A percentile compares a stretch with the other conserved stretches of the same genome.
Conservation (phyloP, 2,113 vertebrate genomes). For the Australoheros scitulus region DNA sequence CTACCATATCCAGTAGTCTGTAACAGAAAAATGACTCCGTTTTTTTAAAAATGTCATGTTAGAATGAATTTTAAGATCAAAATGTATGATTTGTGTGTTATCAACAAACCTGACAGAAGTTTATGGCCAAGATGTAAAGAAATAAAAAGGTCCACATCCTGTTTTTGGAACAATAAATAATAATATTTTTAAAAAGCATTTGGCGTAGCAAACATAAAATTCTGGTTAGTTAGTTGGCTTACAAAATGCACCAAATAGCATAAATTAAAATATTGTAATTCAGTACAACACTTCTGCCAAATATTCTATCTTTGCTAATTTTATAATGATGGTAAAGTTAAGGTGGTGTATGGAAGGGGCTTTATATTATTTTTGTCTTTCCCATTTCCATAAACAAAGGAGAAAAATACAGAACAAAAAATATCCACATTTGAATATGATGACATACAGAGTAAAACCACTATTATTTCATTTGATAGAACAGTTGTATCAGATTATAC, state of each 20-base stretch:
- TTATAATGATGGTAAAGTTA: background rate
- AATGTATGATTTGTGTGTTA: background rate
- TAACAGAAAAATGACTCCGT: background rate
- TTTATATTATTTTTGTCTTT: background rate
- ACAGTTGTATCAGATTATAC: background rate
- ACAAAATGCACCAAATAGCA: background rate
- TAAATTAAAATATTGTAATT: background rate
- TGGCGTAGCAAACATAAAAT: background rate
- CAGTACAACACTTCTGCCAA: background rate
- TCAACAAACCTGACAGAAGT: slow-evolving; percentile 40
- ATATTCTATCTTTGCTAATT: fast-evolving
- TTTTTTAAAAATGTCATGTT: background rate
- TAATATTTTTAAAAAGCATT: background rate
- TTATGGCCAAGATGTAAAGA: slow-evolving; percentile 31
- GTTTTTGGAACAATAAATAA: slow-evolving; percentile 15
- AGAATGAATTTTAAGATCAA: background rate
- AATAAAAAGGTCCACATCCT: slow-evolving; percentile 53
- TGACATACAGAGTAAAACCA: background rate
- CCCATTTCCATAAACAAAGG: background rate
- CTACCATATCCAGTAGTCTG: slow-evolving; percentile 55
- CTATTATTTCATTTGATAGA: background rate
- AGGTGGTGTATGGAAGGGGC: background rate
- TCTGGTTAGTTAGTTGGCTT: background rate
- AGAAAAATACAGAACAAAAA: background rate
- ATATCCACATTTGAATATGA: background rate